A percentile compares a stretch with the other conserved stretches of the same genome.
phyloP scores from a whole-genome alignment of 2,797 vertebrate species.

The Neosilurus mollespiculum region DNA sequence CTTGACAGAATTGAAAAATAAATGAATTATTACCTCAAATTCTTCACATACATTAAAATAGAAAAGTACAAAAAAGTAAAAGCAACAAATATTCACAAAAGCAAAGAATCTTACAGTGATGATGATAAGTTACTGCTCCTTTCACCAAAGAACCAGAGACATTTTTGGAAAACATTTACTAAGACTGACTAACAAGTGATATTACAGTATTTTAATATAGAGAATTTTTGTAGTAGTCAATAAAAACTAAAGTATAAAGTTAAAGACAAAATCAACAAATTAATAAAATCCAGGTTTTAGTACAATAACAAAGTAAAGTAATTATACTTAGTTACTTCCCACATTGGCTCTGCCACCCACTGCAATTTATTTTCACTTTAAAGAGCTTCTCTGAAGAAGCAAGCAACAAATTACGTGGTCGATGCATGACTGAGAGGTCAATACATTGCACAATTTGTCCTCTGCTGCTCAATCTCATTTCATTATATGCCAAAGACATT shows the following conservation, averaged over 20 bases:
- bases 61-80: background rate
- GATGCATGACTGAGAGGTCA: conserved; percentile 28
- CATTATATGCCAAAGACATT: conserved; percentile 12
- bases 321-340: conserved; percentile 4
- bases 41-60: background rate
- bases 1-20: no score
- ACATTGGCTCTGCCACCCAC: conserved; percentile 1
- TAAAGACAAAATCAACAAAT: no score
- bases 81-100: background rate
- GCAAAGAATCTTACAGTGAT: background rate
- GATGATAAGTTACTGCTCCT: background rate
- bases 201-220: background rate
- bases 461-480: conserved; percentile 27
- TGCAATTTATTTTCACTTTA: conserved; percentile 36
- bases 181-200: background rate
- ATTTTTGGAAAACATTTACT: background rate
- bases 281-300: background rate
- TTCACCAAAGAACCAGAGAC: background rate
- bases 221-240: background rate
- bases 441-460: conserved; percentile 29
- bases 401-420: conserved; percentile 46
- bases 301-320: background rate
- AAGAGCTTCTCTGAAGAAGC: conserved; percentile 35
- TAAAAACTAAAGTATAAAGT: background rate
- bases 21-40: background rate